phyloP scores from a whole-genome alignment of 2,888 invertebrate species.

The Hirtodrosophila cameraria region DNA sequence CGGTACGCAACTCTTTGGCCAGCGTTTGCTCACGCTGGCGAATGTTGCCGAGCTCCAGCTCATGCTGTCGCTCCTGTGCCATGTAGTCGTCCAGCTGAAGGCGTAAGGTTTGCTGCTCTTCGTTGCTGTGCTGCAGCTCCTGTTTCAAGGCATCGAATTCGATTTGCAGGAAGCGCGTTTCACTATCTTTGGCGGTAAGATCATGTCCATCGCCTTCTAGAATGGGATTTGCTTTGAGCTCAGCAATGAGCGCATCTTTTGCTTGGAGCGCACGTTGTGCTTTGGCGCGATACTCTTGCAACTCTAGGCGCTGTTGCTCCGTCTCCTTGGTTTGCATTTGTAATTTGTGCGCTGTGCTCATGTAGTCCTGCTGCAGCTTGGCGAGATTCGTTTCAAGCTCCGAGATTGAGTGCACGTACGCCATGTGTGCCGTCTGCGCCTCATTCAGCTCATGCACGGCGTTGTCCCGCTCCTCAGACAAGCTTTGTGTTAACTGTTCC shows the following conservation, averaged over 20 bases:
- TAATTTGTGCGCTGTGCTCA: constrained; percentile 85
- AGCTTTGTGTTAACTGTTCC: constrained; percentile 60
- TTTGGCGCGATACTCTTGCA: constrained; percentile 91
- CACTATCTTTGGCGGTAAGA: constrained; percentile 60
- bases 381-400: constrained; percentile 83
- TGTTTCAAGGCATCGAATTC: constrained; percentile 87
- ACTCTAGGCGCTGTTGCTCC: constrained; percentile 85
- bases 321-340: constrained; percentile 85
- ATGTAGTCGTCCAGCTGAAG: constrained; percentile 70
- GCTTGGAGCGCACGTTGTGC: constrained; percentile 91
- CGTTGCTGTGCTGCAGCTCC: constrained; percentile 70
- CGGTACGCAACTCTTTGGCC: constrained; percentile 73
- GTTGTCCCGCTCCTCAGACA: constrained; percentile 75
- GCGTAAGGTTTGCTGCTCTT: constrained; percentile 68
- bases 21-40: constrained; percentile 66
- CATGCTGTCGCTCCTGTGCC: constrained; percentile 58
- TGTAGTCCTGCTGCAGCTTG: constrained; percentile 84
- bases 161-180: constrained; percentile 84
- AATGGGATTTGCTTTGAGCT: constrained; percentile 84
- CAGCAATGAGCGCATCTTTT: constrained; percentile 90
- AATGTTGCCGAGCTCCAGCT: constrained; percentile 50
- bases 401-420: constrained; percentile 81
- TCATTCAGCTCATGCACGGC: constrained; percentile 63
- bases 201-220: constrained; percentile 15
- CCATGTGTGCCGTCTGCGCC: constrained; percentile 60